A percentile compares a stretch with the other conserved stretches of the same genome.
phyloP scores from a whole-genome alignment of 1,140 invertebrate genomes.

The Drosophila ogumai region DNA sequence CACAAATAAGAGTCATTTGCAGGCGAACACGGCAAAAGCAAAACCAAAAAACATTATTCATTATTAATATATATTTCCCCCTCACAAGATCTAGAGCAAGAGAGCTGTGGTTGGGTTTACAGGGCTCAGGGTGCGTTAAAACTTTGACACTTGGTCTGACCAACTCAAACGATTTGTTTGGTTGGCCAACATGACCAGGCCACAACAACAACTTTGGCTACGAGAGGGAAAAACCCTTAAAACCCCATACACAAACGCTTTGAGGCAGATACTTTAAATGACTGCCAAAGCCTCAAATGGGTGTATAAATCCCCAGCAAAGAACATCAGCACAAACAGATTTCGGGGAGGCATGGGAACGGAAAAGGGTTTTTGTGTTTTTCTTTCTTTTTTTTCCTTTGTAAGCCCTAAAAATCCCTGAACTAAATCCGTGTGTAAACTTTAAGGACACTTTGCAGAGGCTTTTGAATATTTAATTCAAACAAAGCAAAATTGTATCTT shows the following conservation, averaged over 20 bases:
- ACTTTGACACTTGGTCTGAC: conserved; percentile 77
- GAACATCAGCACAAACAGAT: conserved; percentile 42
- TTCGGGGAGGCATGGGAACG: neutral
- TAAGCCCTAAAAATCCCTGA: conserved; percentile 57
- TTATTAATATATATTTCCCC: conserved; percentile 41
- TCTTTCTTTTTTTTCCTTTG: conserved; percentile 9
- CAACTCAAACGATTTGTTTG: conserved; percentile 76
- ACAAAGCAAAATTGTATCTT: conserved; percentile 32
- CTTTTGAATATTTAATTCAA: conserved; percentile 70
- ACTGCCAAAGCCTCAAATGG: conserved; percentile 58
- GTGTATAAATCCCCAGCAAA: conserved; percentile 51
- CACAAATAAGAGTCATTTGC: conserved; percentile 45
- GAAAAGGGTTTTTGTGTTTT: conserved; percentile 54
- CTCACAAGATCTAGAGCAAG: conserved; percentile 5
- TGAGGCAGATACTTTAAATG: conserved; percentile 66
- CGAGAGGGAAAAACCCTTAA: conserved; percentile 28
- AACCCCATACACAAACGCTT: conserved; percentile 70
- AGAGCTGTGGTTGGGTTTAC: conserved; percentile 6
- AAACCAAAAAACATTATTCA: conserved; percentile 40
- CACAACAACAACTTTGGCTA: conserved; percentile 49
- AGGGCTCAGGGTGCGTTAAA: conserved; percentile 53
- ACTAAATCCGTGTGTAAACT: conserved; percentile 75
- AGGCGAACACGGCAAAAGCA: neutral
- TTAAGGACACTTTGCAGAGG: conserved; percentile 69
- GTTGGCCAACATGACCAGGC: conserved; percentile 62